Conservation (phyloP, 2,113 vertebrate genomes). For the Heloderma charlesbogerti region DNA sequence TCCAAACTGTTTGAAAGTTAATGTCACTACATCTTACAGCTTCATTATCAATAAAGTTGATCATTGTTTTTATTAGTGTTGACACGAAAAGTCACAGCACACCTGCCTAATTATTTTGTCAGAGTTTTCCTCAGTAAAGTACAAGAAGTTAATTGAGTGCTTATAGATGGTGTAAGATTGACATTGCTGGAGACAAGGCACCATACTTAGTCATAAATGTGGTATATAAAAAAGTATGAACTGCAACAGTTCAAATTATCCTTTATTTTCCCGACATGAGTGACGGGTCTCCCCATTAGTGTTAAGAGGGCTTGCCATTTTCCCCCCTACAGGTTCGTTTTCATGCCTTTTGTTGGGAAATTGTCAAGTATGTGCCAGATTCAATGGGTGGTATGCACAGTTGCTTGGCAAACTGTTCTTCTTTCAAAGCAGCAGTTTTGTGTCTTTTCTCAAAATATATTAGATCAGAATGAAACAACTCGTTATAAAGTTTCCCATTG, state of each 20-base stretch:
- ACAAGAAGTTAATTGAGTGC: slow-evolving; percentile 42
- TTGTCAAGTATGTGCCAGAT: background rate
- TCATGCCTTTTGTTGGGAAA: background rate
- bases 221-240: background rate
- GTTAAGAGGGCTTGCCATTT: background rate
- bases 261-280: background rate
- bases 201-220: background rate
- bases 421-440: background rate
- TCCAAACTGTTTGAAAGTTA: slow-evolving; percentile 48
- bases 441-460: background rate
- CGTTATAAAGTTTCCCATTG: background rate
- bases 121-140: slow-evolving; percentile 30
- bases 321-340: background rate
- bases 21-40: slow-evolving; percentile 39
- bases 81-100: slow-evolving; percentile 14
- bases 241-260: background rate
- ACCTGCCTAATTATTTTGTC: slow-evolving; percentile 24
- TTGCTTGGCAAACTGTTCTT: background rate
- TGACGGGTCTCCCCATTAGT: background rate
- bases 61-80: slow-evolving; percentile 30
- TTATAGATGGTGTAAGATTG: slow-evolving; percentile 1
- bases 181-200: background rate
- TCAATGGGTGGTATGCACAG: background rate
- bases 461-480: background rate
- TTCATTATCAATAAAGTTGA: slow-evolving; percentile 56